Conservation (phyloP, 2,797 vertebrate species). For the Alectoris magna region DNA sequence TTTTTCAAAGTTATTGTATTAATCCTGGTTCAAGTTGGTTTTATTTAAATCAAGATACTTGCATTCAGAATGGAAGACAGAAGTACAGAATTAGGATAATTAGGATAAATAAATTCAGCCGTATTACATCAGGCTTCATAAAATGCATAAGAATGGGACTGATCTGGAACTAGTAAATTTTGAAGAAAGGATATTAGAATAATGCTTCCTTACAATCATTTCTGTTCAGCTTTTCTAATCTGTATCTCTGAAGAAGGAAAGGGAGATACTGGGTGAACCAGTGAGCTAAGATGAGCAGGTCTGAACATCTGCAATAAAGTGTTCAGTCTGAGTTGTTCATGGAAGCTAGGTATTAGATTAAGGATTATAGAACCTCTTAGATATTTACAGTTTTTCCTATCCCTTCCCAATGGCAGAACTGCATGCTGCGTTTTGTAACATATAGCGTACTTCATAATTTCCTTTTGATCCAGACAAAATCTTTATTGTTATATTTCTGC, state of each 20-base stretch:
- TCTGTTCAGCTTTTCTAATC: not conserved
- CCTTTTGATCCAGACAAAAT: not conserved
- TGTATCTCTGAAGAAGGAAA: not conserved
- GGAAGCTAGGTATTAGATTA: not conserved
- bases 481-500: not conserved
- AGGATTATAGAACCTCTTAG: not conserved
- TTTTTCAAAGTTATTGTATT: not conserved
- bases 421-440: not conserved
- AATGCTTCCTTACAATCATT: not conserved
- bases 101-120: not conserved
- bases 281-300: not conserved
- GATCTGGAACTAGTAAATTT: not conserved
- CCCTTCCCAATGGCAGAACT: not conserved
- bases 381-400: not conserved
- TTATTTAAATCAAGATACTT: not conserved
- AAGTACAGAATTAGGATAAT: not conserved
- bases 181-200: not conserved
- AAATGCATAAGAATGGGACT: not conserved
- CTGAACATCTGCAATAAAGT: not conserved
- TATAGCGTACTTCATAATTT: not conserved
- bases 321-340: not conserved
- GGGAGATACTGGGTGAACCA: not conserved
- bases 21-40: not conserved
- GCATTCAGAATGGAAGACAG: not conserved
- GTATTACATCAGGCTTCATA: not conserved